phyloP scores from a whole-genome alignment of 2,113 vertebrate genomes.

The Eudorcas thomsonii region DNA sequence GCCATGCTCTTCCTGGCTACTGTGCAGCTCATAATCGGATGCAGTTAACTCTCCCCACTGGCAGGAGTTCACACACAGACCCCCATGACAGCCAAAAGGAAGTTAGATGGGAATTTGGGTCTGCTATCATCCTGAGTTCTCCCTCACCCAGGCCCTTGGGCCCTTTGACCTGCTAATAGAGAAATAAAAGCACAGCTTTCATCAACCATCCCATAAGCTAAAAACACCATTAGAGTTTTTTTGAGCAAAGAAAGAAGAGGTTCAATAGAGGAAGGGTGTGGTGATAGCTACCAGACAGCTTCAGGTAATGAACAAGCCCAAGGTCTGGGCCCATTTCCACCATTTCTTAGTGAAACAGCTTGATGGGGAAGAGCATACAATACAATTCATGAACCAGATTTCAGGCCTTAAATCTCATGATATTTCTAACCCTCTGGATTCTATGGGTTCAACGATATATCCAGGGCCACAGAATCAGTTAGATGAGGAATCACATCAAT shows the following conservation, averaged over 20 bases:
- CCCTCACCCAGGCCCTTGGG: not conserved
- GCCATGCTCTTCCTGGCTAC: not conserved
- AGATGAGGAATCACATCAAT: not conserved
- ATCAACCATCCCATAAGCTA: not conserved
- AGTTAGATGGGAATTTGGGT: not conserved
- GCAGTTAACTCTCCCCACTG: not conserved
- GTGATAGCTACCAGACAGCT: not conserved
- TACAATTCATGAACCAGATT: not conserved
- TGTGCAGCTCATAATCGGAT: not conserved
- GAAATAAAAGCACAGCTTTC: not conserved
- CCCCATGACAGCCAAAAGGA: not conserved
- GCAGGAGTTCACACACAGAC: not conserved
- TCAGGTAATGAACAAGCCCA: not conserved
- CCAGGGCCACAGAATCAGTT: not conserved
- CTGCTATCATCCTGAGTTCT: not conserved
- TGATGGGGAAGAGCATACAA: not conserved
- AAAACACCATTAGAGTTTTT: not conserved
- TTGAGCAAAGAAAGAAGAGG: not conserved
- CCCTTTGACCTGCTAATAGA: not conserved
- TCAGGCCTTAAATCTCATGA: not conserved
- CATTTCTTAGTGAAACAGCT: not conserved
- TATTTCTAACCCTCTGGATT: not conserved
- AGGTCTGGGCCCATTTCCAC: not conserved
- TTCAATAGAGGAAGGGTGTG: not conserved
- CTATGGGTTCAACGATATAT: not conserved